These are phyloP conservation scores for Saccostrea cuccullata DNA, from an alignment of 1,140 invertebrate species.

Conservation along the genomic window DNA sequence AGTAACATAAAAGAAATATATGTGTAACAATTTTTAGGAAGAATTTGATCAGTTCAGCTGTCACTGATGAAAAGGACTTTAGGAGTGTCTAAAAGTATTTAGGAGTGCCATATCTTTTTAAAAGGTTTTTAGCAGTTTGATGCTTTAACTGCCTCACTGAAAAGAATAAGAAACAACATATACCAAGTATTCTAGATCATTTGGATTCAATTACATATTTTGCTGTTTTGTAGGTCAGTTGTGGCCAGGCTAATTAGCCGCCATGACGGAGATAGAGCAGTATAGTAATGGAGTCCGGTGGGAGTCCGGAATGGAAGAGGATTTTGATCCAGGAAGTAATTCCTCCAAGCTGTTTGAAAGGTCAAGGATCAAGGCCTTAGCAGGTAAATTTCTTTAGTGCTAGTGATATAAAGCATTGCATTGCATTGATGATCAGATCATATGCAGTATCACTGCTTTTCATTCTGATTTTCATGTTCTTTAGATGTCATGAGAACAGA, in stretches of 20 bases:
- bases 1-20: not conserved
- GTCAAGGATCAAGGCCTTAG: slow-evolving; percentile 98
- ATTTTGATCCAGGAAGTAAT: slow-evolving; percentile 99
- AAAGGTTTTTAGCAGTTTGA: not conserved
- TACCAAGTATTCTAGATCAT: not conserved
- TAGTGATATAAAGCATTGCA: not conserved
- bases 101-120: not conserved
- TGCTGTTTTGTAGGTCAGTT: slow-evolving; percentile 42
- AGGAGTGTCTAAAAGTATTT: not conserved
- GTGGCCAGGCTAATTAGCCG: slow-evolving; percentile 59
- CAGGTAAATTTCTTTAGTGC: slow-evolving; percentile 84
- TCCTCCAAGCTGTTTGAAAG: slow-evolving; percentile 99
- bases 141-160: not conserved
- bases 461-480: too few relatives aligned
- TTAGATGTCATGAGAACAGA: too few relatives aligned
- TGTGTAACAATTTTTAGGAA: too few relatives aligned
- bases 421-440: not conserved
- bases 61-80: too few relatives aligned
- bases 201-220: not conserved
- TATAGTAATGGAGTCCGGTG: slow-evolving; percentile 72
- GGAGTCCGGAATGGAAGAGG: slow-evolving; percentile 83
- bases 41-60: too few relatives aligned
- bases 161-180: not conserved
- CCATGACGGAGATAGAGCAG: slow-evolving; percentile 76
- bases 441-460: not conserved